Percentiles rank a stretch among this genome's conserved stretches.
Evolutionary conservation across 2,113 vertebrate species (phyloP).

Genomic region (Ameiurus melas): DNA sequence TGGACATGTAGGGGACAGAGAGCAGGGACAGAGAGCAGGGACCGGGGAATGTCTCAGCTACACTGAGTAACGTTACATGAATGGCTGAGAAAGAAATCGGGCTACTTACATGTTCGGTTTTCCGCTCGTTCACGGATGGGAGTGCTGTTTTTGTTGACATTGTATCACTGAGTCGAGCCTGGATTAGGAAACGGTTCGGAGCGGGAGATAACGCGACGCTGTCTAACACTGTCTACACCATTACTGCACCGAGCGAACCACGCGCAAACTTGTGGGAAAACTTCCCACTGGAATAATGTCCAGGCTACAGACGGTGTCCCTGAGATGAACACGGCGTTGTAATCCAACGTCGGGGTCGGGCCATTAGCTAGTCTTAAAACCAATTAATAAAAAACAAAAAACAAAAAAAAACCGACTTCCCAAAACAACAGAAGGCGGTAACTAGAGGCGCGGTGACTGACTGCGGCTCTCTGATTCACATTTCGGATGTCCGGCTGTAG

Average conservation of each 20-base stretch:
- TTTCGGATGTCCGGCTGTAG: constrained; percentile 51
- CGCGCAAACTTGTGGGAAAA: constrained; percentile 40
- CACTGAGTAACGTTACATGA: neutral
- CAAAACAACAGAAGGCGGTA: neutral
- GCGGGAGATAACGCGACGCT: neutral
- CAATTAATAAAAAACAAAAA: too few species aligned
- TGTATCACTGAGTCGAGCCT: constrained; percentile 23
- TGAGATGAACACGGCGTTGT: neutral
- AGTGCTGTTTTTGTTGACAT: constrained; percentile 94
- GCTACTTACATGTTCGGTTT: constrained; percentile 90
- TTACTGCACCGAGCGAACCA: neutral
- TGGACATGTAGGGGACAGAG: neutral
- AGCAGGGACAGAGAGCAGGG: neutral
- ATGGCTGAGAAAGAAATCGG: neutral
- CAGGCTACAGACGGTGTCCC: neutral
- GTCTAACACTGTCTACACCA: neutral
- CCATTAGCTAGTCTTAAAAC: constrained; percentile 4
- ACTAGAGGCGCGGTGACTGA: neutral
- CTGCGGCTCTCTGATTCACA: constrained; percentile 42
- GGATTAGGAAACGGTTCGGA: neutral
- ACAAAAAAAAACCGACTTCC: neutral
- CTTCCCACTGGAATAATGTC: constrained; percentile 24
- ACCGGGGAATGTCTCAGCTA: too few species aligned
- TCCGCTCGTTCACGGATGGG: constrained; percentile 92
- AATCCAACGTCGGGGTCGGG: neutral